A percentile compares a stretch with the other conserved stretches of the same genome.
Conservation (phyloP, 2,888 invertebrate species). For the Tholera decimalis region DNA sequence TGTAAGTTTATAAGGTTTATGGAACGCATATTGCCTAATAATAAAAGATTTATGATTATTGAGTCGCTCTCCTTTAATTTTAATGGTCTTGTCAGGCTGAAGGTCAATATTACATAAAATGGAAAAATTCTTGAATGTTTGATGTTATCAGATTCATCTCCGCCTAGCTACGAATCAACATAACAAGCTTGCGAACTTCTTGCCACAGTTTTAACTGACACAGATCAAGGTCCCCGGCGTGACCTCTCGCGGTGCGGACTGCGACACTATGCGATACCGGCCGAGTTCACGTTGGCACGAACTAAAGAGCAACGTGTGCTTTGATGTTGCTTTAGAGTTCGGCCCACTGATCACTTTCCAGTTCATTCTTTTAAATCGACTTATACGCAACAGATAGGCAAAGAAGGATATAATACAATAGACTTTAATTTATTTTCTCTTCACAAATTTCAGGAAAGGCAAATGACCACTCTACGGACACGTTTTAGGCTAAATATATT, state of each 20-base stretch:
- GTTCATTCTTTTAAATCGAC: too few species aligned
- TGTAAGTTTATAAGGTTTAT: too few species aligned
- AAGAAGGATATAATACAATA: too few species aligned
- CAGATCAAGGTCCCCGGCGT: slow-evolving; percentile 5
- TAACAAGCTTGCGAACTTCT: slow-evolving; percentile 2
- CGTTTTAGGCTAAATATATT: too few species aligned
- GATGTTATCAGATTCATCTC: slow-evolving; percentile 20
- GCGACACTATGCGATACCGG: background rate
- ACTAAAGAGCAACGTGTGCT: slow-evolving; percentile 2
- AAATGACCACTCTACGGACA: too few species aligned
- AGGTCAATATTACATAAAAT: slow-evolving; percentile 21
- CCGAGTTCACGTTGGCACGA: slow-evolving; percentile 5
- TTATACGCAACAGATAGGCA: too few species aligned
- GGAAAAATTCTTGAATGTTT: slow-evolving; percentile 9
- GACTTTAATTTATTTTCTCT: too few species aligned
- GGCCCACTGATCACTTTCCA: background rate
- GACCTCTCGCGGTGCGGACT: slow-evolving; percentile 4
- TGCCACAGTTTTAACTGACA: background rate
- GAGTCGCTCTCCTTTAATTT: background rate
- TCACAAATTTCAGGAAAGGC: too few species aligned
- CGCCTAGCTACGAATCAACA: slow-evolving; percentile 4
- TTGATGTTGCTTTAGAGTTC: background rate
- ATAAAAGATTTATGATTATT: too few species aligned
- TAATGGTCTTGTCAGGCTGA: background rate
- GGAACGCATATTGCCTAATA: too few species aligned